Evolutionary conservation across 2,113 vertebrate species (phyloP).

Genomic region (Empidonax traillii): DNA sequence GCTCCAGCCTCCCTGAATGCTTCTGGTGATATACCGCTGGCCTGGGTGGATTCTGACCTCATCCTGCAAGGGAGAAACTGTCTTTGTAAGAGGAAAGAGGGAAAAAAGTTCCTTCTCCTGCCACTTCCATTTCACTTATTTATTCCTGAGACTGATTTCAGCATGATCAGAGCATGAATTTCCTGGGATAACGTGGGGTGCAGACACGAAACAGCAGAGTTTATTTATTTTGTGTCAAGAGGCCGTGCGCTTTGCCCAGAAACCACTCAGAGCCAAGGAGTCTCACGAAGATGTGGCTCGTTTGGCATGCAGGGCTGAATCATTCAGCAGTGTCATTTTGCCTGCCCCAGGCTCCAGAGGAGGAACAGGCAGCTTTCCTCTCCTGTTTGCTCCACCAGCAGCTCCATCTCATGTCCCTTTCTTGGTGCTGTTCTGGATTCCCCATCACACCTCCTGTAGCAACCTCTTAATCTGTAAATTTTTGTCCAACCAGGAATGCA

Average conservation of each 20-base stretch:
- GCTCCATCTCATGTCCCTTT: neutral
- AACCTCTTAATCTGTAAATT: neutral
- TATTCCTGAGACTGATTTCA: neutral
- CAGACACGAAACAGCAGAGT: neutral
- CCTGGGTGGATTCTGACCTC: constrained; percentile 10
- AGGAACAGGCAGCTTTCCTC: neutral
- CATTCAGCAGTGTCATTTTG: neutral
- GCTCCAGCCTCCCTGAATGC: neutral
- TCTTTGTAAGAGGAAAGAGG: neutral
- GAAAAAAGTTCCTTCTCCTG: neutral
- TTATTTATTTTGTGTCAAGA: neutral
- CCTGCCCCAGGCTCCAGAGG: accelerated
- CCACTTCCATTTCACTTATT: neutral
- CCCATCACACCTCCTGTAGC: accelerated
- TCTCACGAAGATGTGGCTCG: accelerated
- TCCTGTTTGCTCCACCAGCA: neutral
- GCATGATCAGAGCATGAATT: neutral
- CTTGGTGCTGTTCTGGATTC: neutral
- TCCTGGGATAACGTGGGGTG: neutral
- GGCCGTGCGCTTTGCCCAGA: neutral
- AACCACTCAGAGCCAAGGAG: neutral
- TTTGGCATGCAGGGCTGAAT: neutral
- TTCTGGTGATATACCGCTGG: constrained; percentile 28
- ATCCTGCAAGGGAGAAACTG: neutral
- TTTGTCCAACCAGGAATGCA: neutral